phyloP scores from a whole-genome alignment of 2,888 invertebrate species.

The Adelphocoris suturalis region DNA sequence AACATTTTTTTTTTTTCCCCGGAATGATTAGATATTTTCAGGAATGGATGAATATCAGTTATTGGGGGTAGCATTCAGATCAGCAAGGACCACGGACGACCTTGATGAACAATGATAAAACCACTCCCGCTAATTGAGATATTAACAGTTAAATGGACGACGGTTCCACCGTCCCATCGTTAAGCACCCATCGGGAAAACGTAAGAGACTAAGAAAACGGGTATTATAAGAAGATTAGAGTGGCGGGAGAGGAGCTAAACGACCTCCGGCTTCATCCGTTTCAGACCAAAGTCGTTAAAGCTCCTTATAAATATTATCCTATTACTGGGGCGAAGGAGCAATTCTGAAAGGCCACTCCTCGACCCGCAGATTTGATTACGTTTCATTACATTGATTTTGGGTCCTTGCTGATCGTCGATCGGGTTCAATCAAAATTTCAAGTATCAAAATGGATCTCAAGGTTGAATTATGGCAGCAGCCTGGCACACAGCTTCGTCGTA shows the following conservation, averaged over 20 bases:
- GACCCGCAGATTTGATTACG: conserved; percentile 3
- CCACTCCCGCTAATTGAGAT: neutral
- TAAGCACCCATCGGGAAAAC: neutral
- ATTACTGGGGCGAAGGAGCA: neutral
- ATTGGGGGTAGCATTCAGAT: too few species aligned
- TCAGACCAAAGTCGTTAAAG: conserved; percentile 29
- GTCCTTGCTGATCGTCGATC: neutral
- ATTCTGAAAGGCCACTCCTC: neutral
- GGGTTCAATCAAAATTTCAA: neutral
- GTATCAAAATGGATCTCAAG: neutral
- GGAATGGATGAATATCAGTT: too few species aligned
- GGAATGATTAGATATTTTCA: too few species aligned
- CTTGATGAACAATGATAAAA: neutral
- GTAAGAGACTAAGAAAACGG: conserved; percentile 37
- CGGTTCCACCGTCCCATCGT: neutral
- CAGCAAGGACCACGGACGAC: too few species aligned
- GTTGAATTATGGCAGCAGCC: too few species aligned
- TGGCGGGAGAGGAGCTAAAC: conserved; percentile 26
- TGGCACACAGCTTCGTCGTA: too few species aligned
- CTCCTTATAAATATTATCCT: conserved; percentile 11
- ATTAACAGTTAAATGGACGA: neutral
- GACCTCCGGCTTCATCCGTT: conserved; percentile 28
- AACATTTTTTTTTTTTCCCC: too few species aligned
- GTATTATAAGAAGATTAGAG: conserved; percentile 33
- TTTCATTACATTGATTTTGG: neutral